A percentile compares a stretch with the other conserved stretches of the same genome.
phyloP scores from a whole-genome alignment of 2,888 invertebrate genomes.

The Furcula furcula region DNA sequence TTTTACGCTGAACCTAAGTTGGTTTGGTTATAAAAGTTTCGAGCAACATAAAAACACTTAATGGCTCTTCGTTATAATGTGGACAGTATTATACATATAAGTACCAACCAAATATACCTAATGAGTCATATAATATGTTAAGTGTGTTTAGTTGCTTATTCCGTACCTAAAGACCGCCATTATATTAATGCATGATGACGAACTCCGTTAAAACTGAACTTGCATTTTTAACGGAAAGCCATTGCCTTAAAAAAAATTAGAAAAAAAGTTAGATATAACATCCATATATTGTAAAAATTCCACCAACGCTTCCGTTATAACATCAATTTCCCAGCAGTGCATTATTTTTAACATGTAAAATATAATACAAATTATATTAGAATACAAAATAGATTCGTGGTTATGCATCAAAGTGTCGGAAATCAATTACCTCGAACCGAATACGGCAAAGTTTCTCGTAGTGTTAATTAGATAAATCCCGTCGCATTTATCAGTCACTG shows the following conservation, averaged over 20 bases:
- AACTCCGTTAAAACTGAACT: no score
- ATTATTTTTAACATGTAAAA: background rate
- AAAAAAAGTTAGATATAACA: no score
- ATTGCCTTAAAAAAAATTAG: no score
- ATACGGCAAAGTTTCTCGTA: constrained; percentile 27
- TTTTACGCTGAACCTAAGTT: constrained; percentile 16
- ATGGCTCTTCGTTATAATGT: background rate
- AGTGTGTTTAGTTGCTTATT: no score
- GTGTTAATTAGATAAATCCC: constrained; percentile 41
- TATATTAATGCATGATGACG: no score
- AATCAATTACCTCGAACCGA: constrained; percentile 31
- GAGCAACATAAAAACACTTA: no score
- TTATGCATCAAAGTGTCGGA: constrained; percentile 27
- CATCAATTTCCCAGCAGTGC: background rate
- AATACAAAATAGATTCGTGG: constrained; percentile 18
- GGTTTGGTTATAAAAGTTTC: constrained; percentile 15
- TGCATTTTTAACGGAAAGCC: no score
- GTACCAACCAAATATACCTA: no score
- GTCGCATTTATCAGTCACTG: constrained; percentile 47
- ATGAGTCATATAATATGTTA: no score
- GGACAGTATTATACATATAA: background rate
- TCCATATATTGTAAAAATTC: no score
- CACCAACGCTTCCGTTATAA: no score
- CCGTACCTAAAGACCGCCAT: no score
- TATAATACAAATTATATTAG: background rate